A percentile compares a stretch with the other conserved stretches of the same genome.
phyloP scores from a whole-genome alignment of 2,797 vertebrate species.

The Notamacropus eugenii region DNA sequence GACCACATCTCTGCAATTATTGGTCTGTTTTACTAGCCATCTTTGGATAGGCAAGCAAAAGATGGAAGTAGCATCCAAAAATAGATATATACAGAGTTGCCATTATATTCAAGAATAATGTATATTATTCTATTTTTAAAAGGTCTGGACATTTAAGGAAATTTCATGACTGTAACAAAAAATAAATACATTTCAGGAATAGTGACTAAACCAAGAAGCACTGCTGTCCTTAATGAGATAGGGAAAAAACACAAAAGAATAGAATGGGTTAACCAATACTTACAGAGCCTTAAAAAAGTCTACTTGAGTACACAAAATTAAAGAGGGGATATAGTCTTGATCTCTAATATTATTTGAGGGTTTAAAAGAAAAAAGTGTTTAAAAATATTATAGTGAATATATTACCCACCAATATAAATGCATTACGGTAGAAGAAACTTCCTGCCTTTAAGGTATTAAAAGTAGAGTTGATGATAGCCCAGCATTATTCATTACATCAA shows the following conservation, averaged over 20 bases:
- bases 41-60: not conserved
- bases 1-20: not conserved
- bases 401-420: not conserved
- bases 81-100: not conserved
- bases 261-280: rapidly evolving
- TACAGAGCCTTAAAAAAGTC: not conserved
- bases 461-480: slow-evolving; percentile 41
- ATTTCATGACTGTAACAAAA: not conserved
- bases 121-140: not conserved
- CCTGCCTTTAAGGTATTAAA: slow-evolving; percentile 56
- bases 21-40: not conserved
- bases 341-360: slow-evolving; percentile 49
- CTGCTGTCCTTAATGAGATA: rapidly evolving
- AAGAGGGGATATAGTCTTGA: slow-evolving; percentile 40
- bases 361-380: slow-evolving; percentile 56
- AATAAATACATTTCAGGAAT: not conserved
- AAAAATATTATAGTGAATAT: slow-evolving; percentile 23
- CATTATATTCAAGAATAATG: rapidly evolving
- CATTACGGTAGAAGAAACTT: slow-evolving; percentile 12
- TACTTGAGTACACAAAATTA: not conserved
- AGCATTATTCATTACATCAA: slow-evolving; percentile 69
- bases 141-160: rapidly evolving
- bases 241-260: rapidly evolving
- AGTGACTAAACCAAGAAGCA: rapidly evolving
- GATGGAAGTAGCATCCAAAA: too few species aligned